Evolutionary conservation across 92 coral and sea anemone species (phyloP).

Genomic region (Palythoa grandiflora): DNA sequence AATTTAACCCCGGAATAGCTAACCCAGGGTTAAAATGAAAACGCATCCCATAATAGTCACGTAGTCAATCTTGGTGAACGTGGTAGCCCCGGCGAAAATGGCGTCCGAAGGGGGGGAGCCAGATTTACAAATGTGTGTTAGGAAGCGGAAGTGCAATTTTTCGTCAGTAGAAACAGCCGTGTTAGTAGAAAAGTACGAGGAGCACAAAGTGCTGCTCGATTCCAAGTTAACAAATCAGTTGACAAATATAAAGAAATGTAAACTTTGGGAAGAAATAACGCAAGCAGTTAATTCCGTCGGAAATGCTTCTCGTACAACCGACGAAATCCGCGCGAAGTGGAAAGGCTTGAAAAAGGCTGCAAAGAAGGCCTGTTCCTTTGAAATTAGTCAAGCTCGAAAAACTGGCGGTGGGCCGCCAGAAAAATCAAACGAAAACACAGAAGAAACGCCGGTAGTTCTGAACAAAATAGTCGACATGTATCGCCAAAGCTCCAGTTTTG

Average conservation of each 20-base stretch:
- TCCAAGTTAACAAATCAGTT: background rate
- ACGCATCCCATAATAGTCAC: background rate
- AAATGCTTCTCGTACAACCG: slow-evolving; percentile 5
- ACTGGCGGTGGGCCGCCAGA: slow-evolving; percentile 19
- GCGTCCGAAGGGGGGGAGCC: too few species aligned
- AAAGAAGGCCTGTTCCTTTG: background rate
- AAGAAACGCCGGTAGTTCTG: background rate
- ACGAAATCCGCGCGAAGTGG: background rate
- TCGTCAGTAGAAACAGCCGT: background rate
- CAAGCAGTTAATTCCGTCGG: background rate
- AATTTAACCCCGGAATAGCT: background rate
- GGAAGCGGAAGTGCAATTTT: background rate
- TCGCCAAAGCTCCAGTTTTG: slow-evolving; percentile 1
- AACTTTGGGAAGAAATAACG: background rate
- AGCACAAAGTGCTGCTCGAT: too few species aligned
- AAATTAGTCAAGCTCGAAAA: slow-evolving; percentile 4
- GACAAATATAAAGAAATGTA: background rate
- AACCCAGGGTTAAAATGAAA: too few species aligned
- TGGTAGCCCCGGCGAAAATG: too few species aligned
- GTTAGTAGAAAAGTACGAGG: too few species aligned
- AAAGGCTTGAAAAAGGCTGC: background rate
- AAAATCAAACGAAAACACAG: background rate
- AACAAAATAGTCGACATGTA: slow-evolving; percentile 16
- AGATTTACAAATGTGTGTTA: background rate
- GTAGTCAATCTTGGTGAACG: background rate